Percentiles rank a stretch among this genome's conserved stretches.
phyloP scores from a whole-genome alignment of 2,797 vertebrate genomes.

The Cyprinella venusta region DNA sequence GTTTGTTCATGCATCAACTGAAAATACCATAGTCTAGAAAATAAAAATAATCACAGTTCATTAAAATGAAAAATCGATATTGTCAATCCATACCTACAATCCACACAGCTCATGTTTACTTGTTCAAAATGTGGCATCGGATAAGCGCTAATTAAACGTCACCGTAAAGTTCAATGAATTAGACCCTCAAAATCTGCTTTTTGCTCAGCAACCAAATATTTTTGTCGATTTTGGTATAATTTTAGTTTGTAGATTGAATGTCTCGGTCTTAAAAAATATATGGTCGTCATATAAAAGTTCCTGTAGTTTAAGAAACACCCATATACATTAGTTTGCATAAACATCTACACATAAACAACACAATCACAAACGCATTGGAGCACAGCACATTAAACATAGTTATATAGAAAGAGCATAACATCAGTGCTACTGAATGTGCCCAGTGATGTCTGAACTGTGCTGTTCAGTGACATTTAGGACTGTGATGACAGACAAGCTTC shows the following conservation, averaged over 20 bases:
- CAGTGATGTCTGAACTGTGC: slow-evolving; percentile 35
- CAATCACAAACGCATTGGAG: slow-evolving; percentile 12
- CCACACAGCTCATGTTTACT: too few species aligned
- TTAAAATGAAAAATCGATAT: too few species aligned
- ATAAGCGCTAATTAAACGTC: not conserved
- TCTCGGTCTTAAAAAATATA: not conserved
- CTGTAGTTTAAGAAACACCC: slow-evolving; percentile 42
- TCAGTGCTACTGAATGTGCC: slow-evolving; percentile 41
- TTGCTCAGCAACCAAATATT: not conserved
- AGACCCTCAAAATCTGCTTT: not conserved
- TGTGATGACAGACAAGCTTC: slow-evolving; percentile 50
- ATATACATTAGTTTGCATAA: not conserved
- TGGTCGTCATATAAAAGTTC: slow-evolving; percentile 1
- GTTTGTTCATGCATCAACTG: too few species aligned
- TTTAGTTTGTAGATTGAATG: not conserved
- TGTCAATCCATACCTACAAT: too few species aligned
- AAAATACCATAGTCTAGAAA: too few species aligned
- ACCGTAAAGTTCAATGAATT: not conserved
- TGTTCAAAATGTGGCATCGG: too few species aligned
- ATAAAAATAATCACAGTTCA: too few species aligned
- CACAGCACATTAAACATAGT: not conserved
- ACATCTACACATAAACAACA: slow-evolving; percentile 7
- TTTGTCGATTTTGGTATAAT: not conserved
- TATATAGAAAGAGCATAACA: slow-evolving; percentile 33
- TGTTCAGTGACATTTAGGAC: slow-evolving; percentile 37